These are phyloP conservation scores for Zaprionus lachaisei DNA, from an alignment of 1,140 invertebrate genomes.

Conservation along the genomic window DNA sequence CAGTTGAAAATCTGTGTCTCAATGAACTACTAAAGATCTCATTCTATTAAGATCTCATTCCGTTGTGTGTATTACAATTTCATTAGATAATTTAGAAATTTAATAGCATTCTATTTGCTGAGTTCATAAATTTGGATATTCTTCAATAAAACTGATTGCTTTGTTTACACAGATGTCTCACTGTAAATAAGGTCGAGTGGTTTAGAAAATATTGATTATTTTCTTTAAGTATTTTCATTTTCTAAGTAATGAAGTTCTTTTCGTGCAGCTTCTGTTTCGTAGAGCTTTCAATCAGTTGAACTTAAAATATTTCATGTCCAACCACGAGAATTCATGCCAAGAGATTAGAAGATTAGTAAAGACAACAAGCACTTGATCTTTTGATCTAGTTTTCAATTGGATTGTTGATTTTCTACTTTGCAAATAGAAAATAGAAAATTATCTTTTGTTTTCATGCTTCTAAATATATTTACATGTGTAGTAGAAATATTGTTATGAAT, in stretches of 20 bases:
- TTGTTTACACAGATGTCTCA: conserved; percentile 4
- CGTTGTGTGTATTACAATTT: neutral
- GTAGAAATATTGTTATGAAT: neutral
- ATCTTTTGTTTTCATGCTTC: neutral
- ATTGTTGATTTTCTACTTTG: neutral
- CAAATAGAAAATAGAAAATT: neutral
- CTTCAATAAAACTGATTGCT: neutral
- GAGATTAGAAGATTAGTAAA: conserved; percentile 6
- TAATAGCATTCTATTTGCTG: neutral
- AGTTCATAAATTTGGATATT: neutral
- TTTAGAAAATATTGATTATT: conserved; percentile 1
- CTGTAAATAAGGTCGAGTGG: neutral
- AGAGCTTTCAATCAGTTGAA: neutral
- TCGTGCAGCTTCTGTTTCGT: neutral
- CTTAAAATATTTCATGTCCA: neutral
- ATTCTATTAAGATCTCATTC: neutral
- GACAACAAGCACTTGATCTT: conserved; percentile 6
- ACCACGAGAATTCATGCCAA: conserved; percentile 2
- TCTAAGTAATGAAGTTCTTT: neutral
- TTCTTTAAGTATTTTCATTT: neutral
- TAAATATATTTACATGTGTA: neutral
- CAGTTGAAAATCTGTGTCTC: neutral
- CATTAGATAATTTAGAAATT: neutral
- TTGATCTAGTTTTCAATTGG: conserved; percentile 1
- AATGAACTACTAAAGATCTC: neutral